Base-by-base conservation (phyloP, 2,888 invertebrate species). In the Calameuta pallipes region DNA sequence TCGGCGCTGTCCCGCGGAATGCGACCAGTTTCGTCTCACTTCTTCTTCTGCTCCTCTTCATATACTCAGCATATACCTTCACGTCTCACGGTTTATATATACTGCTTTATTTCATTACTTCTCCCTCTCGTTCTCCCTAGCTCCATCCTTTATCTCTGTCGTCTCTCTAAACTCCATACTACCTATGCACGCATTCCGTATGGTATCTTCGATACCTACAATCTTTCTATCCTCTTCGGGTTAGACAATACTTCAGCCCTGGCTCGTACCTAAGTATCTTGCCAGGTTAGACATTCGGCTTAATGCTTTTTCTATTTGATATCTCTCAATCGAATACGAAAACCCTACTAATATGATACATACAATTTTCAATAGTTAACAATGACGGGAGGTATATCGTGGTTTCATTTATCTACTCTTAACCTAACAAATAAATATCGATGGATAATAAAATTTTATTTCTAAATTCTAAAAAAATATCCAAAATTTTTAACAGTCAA, bases 11-110 rank as follows among this genome's bases (percentile, higher is more conserved):
- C 74, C 80, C 87, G 83, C 85, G 89, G 90, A 90, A 90, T 90
- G 90, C 90, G 89, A 90, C 90, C 90, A 90, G 89, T 88, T 88
- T 83, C 85, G 85, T 85, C 83, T 83, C 84, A 85, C 88, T 85
- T 85, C 87, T 86, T 83, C 84, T 82, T 86, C 87, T 31, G 71
- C 56, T 31, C 71, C 33, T 71, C 71, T 71, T 34, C 71, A 23
- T 56, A 56, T 2, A 23, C 56, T 56, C 56, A 56, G 23, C 56
- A 15, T 56, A 56, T 23, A 56, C 56, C 56, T 56, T 23, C 23
- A 1, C 56, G 23, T 56, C 56, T 56, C 56, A 56, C 56, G 56
- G 23, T 23, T 56, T 56, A 56, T 56, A 56, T 56, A 56, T 9
- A 56, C 56, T 56, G 23, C 56, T 23, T 56, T 56, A 56, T 56